Conservation (phyloP, 2,113 vertebrate species). For the Trematomus loennbergii region DNA sequence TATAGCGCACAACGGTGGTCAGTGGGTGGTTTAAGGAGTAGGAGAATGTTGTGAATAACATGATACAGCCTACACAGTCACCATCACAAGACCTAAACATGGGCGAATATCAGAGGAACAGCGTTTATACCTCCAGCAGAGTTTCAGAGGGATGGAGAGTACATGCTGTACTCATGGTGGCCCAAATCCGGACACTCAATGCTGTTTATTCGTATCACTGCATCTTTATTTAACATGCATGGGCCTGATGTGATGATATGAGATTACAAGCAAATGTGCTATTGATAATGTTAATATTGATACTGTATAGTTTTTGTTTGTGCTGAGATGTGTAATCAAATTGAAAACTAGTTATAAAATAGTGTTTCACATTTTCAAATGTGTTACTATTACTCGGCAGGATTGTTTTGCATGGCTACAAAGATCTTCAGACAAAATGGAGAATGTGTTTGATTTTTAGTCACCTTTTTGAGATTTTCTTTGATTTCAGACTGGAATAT, state of each 20-base stretch:
- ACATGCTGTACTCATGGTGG: neutral
- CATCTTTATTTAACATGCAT: neutral
- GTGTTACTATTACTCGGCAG: slow-evolving; percentile 23
- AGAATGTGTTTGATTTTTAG: slow-evolving; percentile 1
- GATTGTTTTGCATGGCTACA: slow-evolving; percentile 13
- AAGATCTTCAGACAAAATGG: slow-evolving; percentile 2
- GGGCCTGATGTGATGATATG: neutral
- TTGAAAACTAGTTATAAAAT: neutral
- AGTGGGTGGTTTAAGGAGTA: neutral
- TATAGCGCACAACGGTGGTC: neutral
- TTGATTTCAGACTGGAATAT: slow-evolving; percentile 37
- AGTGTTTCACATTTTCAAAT: neutral
- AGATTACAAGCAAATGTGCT: too few relatives aligned
- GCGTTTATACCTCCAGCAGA: neutral
- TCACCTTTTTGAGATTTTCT: slow-evolving; percentile 8
- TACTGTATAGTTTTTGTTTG: neutral
- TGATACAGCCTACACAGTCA: neutral
- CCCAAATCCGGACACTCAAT: neutral
- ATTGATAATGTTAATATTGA: neutral
- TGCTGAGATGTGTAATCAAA: neutral
- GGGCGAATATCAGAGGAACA: neutral
- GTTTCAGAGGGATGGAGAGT: neutral
- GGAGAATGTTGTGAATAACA: neutral
- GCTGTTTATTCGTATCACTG: too few relatives aligned
- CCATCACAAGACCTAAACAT: neutral